These are phyloP conservation scores for zebrafish (Danio rerio) DNA, from an alignment of 2,113 vertebrate species.

Conservation along the genomic window DNA sequence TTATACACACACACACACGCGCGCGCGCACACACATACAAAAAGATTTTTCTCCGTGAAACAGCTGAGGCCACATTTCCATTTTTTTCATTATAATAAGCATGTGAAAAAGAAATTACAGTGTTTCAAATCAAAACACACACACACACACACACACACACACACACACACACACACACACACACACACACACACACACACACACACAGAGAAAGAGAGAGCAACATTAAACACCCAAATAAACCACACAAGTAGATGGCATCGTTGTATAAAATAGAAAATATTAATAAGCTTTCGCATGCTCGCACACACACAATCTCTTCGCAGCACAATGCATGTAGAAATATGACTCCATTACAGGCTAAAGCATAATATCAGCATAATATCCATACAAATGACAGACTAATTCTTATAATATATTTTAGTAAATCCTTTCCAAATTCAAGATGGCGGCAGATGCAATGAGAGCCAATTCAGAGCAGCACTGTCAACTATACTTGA, in stretches of 20 bases:
- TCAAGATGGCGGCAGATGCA: conserved; percentile 31
- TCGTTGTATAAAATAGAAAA: neutral
- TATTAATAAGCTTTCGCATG: conserved; percentile 1
- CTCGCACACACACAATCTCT: neutral
- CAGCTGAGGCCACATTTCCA: neutral
- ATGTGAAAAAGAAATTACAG: neutral
- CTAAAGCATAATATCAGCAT: neutral
- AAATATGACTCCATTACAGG: conserved; percentile 18
- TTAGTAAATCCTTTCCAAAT: conserved; percentile 36
- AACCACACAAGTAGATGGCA: conserved; percentile 3
- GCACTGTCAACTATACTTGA: conserved; percentile 47
- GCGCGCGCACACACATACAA: neutral
- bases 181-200: neutral
- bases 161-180: too few relatives aligned
- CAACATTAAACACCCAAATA: conserved; percentile 7
- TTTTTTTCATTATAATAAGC: neutral
- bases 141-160: too few relatives aligned
- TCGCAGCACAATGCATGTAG: neutral
- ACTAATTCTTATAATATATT: conserved; percentile 34
- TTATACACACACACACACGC: too few relatives aligned
- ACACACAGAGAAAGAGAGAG: neutral
- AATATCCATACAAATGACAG: conserved; percentile 10
- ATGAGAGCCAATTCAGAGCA: conserved; percentile 37
- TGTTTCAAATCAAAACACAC: neutral
- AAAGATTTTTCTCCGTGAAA: neutral